Evolutionary conservation across 2,888 invertebrate species (phyloP).

Genomic region (Heliconius charithonia): DNA sequence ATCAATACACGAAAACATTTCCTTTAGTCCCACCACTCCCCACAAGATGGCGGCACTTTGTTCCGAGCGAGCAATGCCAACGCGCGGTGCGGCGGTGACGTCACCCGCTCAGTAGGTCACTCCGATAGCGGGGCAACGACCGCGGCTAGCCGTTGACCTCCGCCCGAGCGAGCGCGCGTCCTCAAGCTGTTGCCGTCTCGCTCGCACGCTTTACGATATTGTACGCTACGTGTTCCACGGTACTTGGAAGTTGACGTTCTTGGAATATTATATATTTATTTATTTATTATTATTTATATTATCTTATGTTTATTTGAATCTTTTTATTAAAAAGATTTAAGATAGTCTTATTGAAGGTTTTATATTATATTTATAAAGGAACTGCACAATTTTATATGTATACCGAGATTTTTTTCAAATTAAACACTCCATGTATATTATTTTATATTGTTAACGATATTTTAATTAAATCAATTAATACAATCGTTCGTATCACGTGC

Average conservation of each 20-base stretch:
- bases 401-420: background rate
- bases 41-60: conserved; percentile 76
- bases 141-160: conserved; percentile 85
- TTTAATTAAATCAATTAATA: conserved; percentile 32
- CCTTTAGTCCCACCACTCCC: conserved; percentile 61
- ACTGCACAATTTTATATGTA: background rate
- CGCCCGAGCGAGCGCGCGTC: conserved; percentile 78
- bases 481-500: conserved; percentile 35
- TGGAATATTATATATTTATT: conserved; percentile 38
- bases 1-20: background rate
- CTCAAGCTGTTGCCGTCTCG: conserved; percentile 70
- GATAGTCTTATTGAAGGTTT: background rate
- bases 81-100: conserved; percentile 80
- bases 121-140: conserved; percentile 85
- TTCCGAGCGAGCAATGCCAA: conserved; percentile 67
- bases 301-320: conserved; percentile 1
- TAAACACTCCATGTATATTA: background rate
- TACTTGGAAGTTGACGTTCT: conserved; percentile 46
- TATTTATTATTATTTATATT: too few relatives aligned
- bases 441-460: conserved; percentile 12
- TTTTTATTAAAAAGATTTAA: background rate
- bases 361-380: background rate
- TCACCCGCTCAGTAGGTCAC: conserved; percentile 85
- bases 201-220: conserved; percentile 71
- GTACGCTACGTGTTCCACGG: conserved; percentile 68